These are phyloP conservation scores for Cnemophilus loriae DNA, from an alignment of 2,113 vertebrate genomes.

Conservation along the genomic window DNA sequence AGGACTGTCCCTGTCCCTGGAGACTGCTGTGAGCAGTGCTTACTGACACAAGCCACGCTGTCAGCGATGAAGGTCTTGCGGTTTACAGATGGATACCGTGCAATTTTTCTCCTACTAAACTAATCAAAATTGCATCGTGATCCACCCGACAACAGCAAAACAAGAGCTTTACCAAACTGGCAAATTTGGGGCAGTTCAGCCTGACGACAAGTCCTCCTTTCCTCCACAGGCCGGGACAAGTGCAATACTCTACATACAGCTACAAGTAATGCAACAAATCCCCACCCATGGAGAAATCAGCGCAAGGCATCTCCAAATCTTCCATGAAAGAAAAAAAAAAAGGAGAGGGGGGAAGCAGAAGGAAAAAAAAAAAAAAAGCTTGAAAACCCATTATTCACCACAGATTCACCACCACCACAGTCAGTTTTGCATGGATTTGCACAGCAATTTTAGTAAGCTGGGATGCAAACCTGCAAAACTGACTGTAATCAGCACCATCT, in stretches of 20 bases:
- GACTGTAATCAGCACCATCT: constrained; percentile 69
- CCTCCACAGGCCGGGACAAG: constrained; percentile 87
- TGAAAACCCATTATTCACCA: not conserved
- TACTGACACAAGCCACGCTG: not conserved
- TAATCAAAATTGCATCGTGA: constrained; percentile 92
- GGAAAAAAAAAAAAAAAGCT: not conserved
- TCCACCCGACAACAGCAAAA: constrained; percentile 95
- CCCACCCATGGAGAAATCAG: constrained; percentile 79
- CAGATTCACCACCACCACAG: constrained; percentile 76
- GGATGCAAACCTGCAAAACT: constrained; percentile 97
- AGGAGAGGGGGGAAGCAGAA: rapidly evolving
- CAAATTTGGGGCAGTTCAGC: not conserved
- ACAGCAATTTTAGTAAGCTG: constrained; percentile 98
- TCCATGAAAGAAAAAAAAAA: rapidly evolving
- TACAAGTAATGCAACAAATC: constrained; percentile 84
- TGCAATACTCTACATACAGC: constrained; percentile 79
- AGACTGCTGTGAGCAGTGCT: not conserved
- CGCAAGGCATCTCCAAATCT: not conserved
- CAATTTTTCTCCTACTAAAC: constrained; percentile 84
- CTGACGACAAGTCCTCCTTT: constrained; percentile 67
- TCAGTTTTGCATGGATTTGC: constrained; percentile 99
- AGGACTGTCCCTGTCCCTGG: not conserved
- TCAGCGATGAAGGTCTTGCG: constrained; percentile 78
- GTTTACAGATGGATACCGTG: constrained; percentile 98
- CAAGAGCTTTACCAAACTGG: constrained; percentile 32